Conservation (phyloP, 2,888 invertebrate genomes). For the Athetis lepigone region DNA sequence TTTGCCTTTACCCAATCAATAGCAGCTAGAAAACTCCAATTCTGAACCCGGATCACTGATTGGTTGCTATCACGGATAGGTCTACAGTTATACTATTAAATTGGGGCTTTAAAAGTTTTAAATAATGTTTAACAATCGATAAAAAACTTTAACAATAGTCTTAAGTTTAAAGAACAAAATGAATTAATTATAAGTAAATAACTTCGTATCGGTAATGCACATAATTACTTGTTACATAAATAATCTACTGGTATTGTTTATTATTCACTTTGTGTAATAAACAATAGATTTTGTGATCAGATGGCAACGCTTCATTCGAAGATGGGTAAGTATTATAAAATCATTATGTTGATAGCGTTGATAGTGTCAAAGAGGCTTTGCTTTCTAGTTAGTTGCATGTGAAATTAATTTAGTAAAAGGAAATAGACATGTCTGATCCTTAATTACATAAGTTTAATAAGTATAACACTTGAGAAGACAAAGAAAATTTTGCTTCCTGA, state of each 20-base stretch:
- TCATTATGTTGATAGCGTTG: constrained; percentile 6
- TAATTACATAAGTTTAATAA: neutral
- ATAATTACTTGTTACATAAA: neutral
- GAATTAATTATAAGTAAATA: constrained; percentile 1
- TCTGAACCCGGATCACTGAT: neutral
- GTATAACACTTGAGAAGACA: constrained; percentile 9
- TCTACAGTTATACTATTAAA: neutral
- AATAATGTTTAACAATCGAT: neutral
- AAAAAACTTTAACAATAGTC: neutral
- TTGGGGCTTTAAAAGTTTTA: neutral
- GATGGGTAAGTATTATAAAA: constrained; percentile 2
- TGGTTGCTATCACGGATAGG: neutral
- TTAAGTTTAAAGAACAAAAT: neutral
- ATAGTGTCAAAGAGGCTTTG: constrained; percentile 12
- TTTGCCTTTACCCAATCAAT: neutral
- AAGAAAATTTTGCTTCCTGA: constrained; percentile 17
- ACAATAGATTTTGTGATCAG: too few relatives aligned
- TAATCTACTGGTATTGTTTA: constrained; percentile 8
- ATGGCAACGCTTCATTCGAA: neutral
- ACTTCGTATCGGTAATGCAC: neutral
- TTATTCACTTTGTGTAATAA: neutral
- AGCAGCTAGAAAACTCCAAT: neutral
- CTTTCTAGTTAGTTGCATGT: constrained; percentile 14
- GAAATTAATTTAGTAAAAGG: too few relatives aligned
- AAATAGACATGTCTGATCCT: neutral